These are phyloP conservation scores for Lepus americanus DNA, from an alignment of 2,113 vertebrate species.

Conservation along the genomic window DNA sequence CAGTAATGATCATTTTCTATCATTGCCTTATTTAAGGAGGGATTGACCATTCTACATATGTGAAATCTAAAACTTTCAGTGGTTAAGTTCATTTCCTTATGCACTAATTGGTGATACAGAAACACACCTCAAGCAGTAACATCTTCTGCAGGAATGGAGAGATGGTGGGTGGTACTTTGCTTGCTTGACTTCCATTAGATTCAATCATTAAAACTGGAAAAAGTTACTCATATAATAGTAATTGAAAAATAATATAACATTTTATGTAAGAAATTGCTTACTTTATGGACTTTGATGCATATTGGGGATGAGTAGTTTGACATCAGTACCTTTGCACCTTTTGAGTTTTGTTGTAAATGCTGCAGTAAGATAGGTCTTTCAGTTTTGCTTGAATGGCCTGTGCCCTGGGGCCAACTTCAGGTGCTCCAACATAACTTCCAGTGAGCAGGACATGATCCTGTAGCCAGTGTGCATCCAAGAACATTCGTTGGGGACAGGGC, in stretches of 20 bases:
- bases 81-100: background rate
- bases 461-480: background rate
- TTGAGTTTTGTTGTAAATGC: background rate
- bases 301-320: background rate
- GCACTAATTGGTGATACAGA: background rate
- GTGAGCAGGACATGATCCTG: no score
- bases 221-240: background rate
- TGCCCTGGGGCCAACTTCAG: background rate
- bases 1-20: background rate
- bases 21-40: background rate
- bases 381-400: no score
- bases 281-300: background rate
- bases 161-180: background rate
- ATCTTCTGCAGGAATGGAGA: background rate
- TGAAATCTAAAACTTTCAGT: background rate
- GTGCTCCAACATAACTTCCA: background rate
- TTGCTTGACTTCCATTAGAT: background rate
- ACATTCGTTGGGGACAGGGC: background rate
- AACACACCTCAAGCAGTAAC: background rate
- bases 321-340: background rate
- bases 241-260: no score
- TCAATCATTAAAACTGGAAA: background rate
- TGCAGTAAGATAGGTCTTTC: no score
- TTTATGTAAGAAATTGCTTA: rapidly evolving
- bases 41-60: background rate